Base-by-base conservation (phyloP, 2,888 invertebrate species). In the Macrophya annulata region DNA sequence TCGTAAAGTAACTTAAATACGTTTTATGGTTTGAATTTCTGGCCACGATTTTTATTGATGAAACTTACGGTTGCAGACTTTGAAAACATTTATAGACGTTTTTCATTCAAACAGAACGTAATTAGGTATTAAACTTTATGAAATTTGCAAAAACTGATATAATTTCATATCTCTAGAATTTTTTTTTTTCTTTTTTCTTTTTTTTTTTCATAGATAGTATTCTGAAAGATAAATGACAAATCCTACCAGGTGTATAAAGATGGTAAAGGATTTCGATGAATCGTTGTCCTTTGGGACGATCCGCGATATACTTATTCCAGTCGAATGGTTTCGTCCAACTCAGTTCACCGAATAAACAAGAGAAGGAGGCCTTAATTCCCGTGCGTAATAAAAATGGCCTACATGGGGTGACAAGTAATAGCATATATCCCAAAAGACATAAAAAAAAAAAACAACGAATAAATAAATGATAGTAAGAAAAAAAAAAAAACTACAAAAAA, bases 281-380 rank as follows among this genome's bases (percentile, higher is more conserved):
- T 77, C 77, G 77, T 17, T 77, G 77, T n/a, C 77, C 77, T 48
- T n/a, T 37, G 77, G 77, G 77, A 77, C 77, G 55, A 77, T 37
- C 77, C 77, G 37, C 77, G 77, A 77, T 77, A 31, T 55, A 77
- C 77, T 77, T 77, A 77, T 77, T 77, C n/a, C 77, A 31, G 51
- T 77, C 55, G 51, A 55, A 77, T 55, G 55, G 4, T 55, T 77
- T 37, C 31, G 77, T 77, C 77, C 81, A 43, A 83, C n/a, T 83
- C n/a, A 65, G 68, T 83, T 59, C 83, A 59, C 68, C 68, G 83
- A 51, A 83, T 68, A 83, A 83, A 83, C 83, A 83, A 83, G 68
- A 65, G 31, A 5, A 45, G 59, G 83, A 68, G 48, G 65, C 83
- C 83, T 62, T 83, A 83, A 83, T 83, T 71, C 83, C 83, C 45